phyloP scores from a whole-genome alignment of 2,888 invertebrate species.

The Micoletzkya japonica region DNA sequence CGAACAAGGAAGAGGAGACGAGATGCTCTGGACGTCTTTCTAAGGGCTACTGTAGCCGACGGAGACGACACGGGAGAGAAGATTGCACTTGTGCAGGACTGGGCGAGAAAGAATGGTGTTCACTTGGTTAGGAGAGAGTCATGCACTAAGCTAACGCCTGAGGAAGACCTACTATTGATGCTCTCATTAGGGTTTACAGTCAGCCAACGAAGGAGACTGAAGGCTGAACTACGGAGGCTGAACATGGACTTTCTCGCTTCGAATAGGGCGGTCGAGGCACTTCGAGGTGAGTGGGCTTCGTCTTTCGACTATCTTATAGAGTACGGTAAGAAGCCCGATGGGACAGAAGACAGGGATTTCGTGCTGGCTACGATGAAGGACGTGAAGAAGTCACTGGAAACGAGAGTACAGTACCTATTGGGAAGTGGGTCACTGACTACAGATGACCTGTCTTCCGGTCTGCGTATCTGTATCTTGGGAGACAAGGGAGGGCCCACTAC shows the following conservation, averaged over 20 bases:
- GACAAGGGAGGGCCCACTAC: neutral
- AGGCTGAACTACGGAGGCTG: neutral
- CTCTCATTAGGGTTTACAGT: neutral
- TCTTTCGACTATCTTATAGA: neutral
- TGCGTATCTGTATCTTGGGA: neutral
- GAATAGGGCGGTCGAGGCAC: neutral
- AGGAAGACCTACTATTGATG: neutral
- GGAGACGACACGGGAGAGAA: neutral
- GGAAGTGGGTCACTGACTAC: neutral
- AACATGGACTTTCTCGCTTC: neutral
- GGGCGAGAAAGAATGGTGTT: neutral
- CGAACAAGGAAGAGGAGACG: too few relatives aligned
- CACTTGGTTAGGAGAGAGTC: neutral
- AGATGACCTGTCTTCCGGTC: neutral
- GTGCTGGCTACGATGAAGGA: neutral
- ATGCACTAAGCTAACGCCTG: neutral
- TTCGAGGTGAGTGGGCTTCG: neutral
- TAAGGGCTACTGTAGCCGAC: too few relatives aligned
- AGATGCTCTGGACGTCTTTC: too few relatives aligned
- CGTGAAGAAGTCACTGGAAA: neutral
- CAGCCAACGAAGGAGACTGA: neutral
- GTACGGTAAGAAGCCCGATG: neutral
- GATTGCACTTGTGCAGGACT: neutral
- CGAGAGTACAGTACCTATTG: neutral
- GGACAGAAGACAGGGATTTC: neutral